Base-by-base conservation (phyloP, 2,113 vertebrate species). In the Megaceryle torquata region DNA sequence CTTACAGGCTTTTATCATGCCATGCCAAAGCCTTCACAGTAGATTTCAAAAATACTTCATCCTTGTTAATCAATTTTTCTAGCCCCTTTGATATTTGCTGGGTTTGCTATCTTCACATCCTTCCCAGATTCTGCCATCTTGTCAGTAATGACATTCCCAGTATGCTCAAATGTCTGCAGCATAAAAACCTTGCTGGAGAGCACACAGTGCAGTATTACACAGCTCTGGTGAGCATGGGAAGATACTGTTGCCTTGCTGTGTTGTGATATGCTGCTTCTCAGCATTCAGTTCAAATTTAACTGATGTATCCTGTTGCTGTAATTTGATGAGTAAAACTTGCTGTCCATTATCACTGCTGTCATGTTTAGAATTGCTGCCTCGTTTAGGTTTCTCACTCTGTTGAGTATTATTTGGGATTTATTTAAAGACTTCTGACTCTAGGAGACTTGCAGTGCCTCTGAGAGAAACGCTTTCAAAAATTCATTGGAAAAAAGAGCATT, bases 361-460 rank as follows among this genome's bases (percentile, higher is more conserved):
- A 41, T 69, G 86, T 89, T 92, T 87, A 79, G 84, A 78, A 92
- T 76, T 71, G 78, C 61, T 89, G 70, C 64, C 48, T 89, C 5
- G 0, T 77, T 71, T 79, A 43, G 28, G 16, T 82, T 89, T 91
- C 51, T 94, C 71, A 72, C 82, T 79, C 86, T 79, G 7, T 60
- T 93, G 81, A 71, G 63, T 90, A 78, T 96, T 93, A 88, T 88
- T 95, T 83, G 68, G 87, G 75, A 60, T 96, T 95, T 93, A 91
- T 89, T 88, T 93, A 70, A 89, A 89, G 93, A 51, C 64, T 86
- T 86, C 15, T 75, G 54, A 79, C 59, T 91, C 78, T 14, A 61
- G 64, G 54, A 94, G 79, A 77, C 87, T 88, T 77, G 94, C 88
- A 88, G 71, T 83, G 91, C 72, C 43, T 89, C 48, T 25, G 85